These are phyloP conservation scores for Desmodus rotundus DNA, from an alignment of 2,113 vertebrate genomes.

Conservation along the genomic window DNA sequence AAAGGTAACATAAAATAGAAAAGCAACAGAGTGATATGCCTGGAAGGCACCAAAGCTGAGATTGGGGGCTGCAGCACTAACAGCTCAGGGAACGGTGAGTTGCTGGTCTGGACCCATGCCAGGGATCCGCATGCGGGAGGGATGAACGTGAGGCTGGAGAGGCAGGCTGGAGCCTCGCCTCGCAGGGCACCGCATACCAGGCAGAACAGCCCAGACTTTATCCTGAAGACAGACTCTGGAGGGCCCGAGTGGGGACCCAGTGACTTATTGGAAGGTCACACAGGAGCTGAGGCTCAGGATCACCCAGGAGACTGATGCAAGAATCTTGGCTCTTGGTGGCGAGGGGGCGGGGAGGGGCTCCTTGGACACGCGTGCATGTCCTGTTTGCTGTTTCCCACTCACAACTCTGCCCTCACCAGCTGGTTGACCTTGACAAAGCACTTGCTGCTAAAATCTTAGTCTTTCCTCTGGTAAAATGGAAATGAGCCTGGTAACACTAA, in stretches of 20 bases:
- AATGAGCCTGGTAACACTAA: neutral
- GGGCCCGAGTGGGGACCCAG: neutral
- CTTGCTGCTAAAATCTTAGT: neutral
- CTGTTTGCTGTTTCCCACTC: neutral
- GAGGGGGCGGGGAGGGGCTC: rapidly evolving
- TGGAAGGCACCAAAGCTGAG: neutral
- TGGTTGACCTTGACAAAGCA: neutral
- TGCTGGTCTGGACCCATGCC: neutral
- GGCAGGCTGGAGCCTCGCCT: neutral
- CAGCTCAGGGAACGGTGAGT: neutral
- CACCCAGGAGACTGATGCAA: neutral
- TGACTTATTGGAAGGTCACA: neutral
- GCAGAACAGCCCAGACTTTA: neutral
- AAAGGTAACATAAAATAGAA: neutral
- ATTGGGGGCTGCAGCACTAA: neutral
- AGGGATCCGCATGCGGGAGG: rapidly evolving
- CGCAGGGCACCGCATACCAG: neutral
- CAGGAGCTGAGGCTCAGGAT: neutral
- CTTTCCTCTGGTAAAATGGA: neutral
- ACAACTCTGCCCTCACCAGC: neutral
- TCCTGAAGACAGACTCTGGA: neutral
- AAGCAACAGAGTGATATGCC: too few relatives aligned
- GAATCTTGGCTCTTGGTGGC: neutral
- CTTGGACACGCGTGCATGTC: neutral
- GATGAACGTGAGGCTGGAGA: neutral